A percentile compares a stretch with the other conserved stretches of the same genome.
phyloP scores from a whole-genome alignment of 2,888 invertebrate genomes.

The Cerceris ruficornis region DNA sequence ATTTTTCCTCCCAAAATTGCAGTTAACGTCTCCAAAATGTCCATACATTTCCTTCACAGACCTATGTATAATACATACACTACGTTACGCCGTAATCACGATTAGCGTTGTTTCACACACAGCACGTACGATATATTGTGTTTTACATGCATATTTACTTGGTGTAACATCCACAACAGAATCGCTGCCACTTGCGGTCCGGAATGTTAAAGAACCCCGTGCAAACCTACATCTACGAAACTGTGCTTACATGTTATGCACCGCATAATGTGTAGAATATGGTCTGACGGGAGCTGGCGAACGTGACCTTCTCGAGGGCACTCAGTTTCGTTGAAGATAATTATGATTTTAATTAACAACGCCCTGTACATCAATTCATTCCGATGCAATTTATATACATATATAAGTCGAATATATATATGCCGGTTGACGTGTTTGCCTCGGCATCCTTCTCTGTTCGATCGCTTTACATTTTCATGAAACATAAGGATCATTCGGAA shows the following conservation, averaged over 20 bases:
- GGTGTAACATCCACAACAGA: slow-evolving; percentile 34
- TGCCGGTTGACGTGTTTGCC: slow-evolving; percentile 17
- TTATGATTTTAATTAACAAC: slow-evolving; percentile 69
- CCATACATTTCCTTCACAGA: no score
- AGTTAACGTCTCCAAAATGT: no score
- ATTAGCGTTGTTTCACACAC: not conserved
- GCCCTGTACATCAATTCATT: slow-evolving; percentile 15
- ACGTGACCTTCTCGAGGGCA: slow-evolving; percentile 24
- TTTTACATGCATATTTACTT: not conserved
- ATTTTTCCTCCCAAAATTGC: no score
- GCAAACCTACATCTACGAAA: slow-evolving; percentile 2
- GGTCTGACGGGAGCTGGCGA: not conserved
- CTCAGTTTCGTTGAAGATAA: slow-evolving; percentile 55
- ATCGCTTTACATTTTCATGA: slow-evolving; percentile 38
- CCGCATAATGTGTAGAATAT: not conserved
- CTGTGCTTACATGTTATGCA: not conserved
- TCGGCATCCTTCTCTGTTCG: not conserved
- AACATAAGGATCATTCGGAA: slow-evolving; percentile 31
- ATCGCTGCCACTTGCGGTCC: not conserved
- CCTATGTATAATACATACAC: no score
- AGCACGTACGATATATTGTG: slow-evolving; percentile 11
- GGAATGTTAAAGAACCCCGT: not conserved
- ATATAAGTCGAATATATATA: no score
- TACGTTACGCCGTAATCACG: no score
- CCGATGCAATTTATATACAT: no score